phyloP scores from a whole-genome alignment of 2,113 vertebrate genomes.

The Oxyruncus cristatus region DNA sequence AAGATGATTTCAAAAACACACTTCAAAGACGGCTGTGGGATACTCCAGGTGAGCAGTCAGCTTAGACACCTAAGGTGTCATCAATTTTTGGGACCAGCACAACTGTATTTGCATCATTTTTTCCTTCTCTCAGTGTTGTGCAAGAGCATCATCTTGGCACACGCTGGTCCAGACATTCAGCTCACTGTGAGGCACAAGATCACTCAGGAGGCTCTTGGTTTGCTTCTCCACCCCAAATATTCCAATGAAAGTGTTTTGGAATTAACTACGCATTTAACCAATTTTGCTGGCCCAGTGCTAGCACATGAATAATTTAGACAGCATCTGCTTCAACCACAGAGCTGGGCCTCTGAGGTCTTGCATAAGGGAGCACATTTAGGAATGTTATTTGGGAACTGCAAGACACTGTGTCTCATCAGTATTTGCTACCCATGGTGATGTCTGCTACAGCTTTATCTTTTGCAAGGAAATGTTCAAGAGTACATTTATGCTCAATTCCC shows the following conservation, averaged over 20 bases:
- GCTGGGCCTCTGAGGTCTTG: neutral
- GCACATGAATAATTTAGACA: constrained; percentile 1
- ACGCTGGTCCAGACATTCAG: accelerated
- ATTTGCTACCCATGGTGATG: accelerated
- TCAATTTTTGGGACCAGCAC: neutral
- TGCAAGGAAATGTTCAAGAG: neutral
- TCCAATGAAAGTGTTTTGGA: constrained; percentile 7
- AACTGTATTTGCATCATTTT: neutral
- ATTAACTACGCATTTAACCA: neutral
- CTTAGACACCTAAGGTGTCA: neutral
- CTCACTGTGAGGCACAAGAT: neutral
- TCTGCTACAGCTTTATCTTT: neutral
- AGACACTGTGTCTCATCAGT: neutral
- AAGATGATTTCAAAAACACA: neutral
- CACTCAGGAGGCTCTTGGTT: neutral
- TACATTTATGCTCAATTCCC: neutral
- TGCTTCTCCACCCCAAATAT: constrained; percentile 22
- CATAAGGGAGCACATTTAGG: neutral
- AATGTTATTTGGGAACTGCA: neutral
- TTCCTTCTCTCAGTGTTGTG: neutral
- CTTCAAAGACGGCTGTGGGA: neutral
- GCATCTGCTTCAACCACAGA: neutral
- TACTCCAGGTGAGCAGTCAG: neutral
- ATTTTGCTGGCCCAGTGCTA: neutral
- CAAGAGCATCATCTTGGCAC: constrained; percentile 9